Conservation (phyloP, 1,140 invertebrate genomes). For the Caenorhabditis brenneri region DNA sequence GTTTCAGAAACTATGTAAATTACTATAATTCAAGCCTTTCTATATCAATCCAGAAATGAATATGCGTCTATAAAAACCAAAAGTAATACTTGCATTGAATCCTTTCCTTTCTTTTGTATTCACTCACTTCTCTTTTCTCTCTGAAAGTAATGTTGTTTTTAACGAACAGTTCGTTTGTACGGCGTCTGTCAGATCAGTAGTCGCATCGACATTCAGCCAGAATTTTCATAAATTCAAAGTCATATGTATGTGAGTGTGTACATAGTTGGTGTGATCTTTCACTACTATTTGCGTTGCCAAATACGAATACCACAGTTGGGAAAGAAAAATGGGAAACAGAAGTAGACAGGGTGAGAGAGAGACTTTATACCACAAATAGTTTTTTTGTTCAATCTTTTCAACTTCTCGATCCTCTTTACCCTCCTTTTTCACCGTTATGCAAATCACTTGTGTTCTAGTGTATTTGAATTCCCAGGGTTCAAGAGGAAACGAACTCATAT, state of each 20-base stretch:
- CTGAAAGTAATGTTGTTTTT: constrained; percentile 22
- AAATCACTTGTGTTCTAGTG: constrained; percentile 11
- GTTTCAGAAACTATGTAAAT: neutral
- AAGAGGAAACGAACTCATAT: constrained; percentile 6
- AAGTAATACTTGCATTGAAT: neutral
- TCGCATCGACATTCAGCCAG: neutral
- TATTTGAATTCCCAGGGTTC: constrained; percentile 32
- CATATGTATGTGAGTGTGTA: constrained; percentile 36
- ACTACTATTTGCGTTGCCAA: constrained; percentile 35
- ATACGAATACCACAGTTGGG: constrained; percentile 28
- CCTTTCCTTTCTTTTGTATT: neutral
- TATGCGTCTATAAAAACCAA: neutral
- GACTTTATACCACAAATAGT: neutral
- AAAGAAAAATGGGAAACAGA: neutral
- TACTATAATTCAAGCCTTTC: too few relatives aligned
- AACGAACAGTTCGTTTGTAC: neutral
- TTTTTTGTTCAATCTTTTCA: neutral
- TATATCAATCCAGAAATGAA: neutral
- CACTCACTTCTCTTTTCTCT: neutral
- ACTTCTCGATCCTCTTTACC: neutral
- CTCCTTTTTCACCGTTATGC: neutral
- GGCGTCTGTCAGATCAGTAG: constrained; percentile 1
- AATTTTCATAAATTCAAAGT: constrained; percentile 42
- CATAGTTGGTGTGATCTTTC: constrained; percentile 39
- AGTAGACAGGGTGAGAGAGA: neutral